phyloP scores from a whole-genome alignment of 1,140 invertebrate species.

The Platorchestia sp. region DNA sequence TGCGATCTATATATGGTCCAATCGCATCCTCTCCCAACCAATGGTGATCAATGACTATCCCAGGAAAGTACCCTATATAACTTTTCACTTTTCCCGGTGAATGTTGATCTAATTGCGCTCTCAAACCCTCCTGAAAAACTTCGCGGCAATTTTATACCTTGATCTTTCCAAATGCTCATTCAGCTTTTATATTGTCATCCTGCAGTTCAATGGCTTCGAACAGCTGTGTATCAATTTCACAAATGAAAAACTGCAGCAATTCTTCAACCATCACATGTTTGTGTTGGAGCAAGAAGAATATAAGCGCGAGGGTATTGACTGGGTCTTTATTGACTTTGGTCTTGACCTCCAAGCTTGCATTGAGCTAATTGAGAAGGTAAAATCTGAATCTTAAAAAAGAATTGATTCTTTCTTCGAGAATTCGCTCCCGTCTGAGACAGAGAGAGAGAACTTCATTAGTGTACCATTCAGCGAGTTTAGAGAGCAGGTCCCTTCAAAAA shows the following conservation, averaged over 20 bases:
- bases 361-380: conserved; percentile 79
- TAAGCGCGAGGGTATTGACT: conserved; percentile 79
- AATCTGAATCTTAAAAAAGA: neutral
- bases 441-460: neutral
- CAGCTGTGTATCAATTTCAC: conserved; percentile 99
- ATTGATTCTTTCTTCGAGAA: neutral
- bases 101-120: neutral
- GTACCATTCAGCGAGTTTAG: neutral
- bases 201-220: conserved; percentile 95
- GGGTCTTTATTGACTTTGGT: conserved; percentile 77
- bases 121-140: neutral
- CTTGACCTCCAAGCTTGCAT: conserved; percentile 76
- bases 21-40: neutral
- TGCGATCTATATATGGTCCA: no score
- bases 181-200: conserved; percentile 56
- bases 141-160: neutral
- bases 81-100: neutral
- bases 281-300: conserved; percentile 86
- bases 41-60: neutral
- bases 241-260: conserved; percentile 97
- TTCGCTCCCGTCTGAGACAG: conserved; percentile 13
- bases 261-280: conserved; percentile 99
- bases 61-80: neutral
- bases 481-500: neutral
- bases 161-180: neutral